Percentiles rank a stretch among this genome's conserved stretches.
These are phyloP conservation scores for Baryphthengus martii DNA, from an alignment of 2,113 vertebrate species.

Conservation along the genomic window DNA sequence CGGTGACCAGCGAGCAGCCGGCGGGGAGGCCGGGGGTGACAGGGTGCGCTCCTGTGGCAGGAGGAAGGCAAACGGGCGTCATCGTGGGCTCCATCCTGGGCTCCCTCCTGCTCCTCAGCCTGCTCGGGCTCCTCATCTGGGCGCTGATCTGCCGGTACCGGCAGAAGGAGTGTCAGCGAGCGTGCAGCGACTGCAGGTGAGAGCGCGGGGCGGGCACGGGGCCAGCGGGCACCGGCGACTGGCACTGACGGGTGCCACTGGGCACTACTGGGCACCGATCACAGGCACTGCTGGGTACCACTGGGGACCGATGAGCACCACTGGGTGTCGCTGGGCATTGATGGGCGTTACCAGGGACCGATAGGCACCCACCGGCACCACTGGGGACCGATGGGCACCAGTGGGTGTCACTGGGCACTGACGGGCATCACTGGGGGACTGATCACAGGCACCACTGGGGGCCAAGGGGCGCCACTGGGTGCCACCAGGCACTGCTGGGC, in stretches of 20 bases:
- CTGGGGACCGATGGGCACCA: neutral
- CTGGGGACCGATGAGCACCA: too few species aligned
- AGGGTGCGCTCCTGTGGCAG: neutral
- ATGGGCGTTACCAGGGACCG: rapidly evolving
- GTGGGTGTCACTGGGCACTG: too few species aligned
- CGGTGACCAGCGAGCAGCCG: neutral
- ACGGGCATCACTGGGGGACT: too few species aligned
- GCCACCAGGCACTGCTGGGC: neutral
- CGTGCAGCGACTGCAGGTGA: slow-evolving; percentile 68
- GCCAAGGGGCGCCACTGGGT: too few species aligned
- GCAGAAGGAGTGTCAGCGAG: slow-evolving; percentile 75
- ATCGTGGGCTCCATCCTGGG: slow-evolving; percentile 86
- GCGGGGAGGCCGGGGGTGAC: neutral
- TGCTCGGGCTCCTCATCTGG: slow-evolving; percentile 81
- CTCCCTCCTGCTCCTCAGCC: slow-evolving; percentile 77
- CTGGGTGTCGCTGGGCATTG: too few species aligned
- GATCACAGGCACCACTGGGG: neutral
- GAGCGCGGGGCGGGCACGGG: neutral
- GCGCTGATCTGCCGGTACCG: slow-evolving; percentile 78
- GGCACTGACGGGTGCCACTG: too few species aligned
- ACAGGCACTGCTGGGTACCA: too few species aligned
- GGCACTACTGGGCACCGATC: too few species aligned
- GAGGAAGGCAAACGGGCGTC: slow-evolving; percentile 71
- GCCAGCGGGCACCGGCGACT: rapidly evolving
- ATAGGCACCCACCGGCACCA: too few species aligned